A percentile compares a stretch with the other conserved stretches of the same genome.
phyloP scores from a whole-genome alignment of 2,888 invertebrate species.

The Troglohyphantes excavatus region DNA sequence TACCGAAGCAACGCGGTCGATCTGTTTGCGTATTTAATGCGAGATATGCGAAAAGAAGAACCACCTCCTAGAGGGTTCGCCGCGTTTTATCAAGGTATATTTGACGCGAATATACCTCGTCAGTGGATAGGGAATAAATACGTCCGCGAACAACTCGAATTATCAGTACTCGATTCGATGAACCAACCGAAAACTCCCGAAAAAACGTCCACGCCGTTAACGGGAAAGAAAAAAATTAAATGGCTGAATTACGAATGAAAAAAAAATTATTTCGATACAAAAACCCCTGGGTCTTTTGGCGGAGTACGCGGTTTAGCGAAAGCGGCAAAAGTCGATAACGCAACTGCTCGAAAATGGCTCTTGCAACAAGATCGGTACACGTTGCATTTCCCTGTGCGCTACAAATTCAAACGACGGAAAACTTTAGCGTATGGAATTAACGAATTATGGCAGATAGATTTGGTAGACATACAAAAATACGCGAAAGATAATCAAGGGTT shows the following conservation, averaged over 20 bases:
- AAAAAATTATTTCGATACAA: not conserved
- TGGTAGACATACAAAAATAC: constrained; percentile 27
- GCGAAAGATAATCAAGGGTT: not conserved
- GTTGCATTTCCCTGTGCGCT: constrained; percentile 12
- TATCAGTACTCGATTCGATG: not conserved
- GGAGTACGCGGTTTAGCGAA: not conserved
- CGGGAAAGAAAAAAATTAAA: not conserved
- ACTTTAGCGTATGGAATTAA: not conserved
- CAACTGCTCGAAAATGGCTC: not conserved
- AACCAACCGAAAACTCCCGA: not conserved
- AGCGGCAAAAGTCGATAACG: not conserved
- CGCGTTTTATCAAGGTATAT: not conserved
- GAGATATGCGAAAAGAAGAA: not conserved
- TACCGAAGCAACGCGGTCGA: not conserved
- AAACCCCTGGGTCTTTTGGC: not conserved
- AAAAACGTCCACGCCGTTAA: not conserved
- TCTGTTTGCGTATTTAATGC: not conserved
- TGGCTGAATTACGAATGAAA: not conserved
- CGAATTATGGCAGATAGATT: constrained; percentile 28
- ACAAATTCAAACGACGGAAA: constrained; percentile 34
- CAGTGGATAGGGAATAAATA: constrained; percentile 29
- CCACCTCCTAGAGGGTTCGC: not conserved
- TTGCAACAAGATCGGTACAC: constrained; percentile 2
- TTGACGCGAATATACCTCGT: not conserved
- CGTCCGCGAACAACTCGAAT: not conserved